Evolutionary conservation across 2,113 vertebrate genomes (phyloP).

Genomic region (Phaethornis superciliosus): DNA sequence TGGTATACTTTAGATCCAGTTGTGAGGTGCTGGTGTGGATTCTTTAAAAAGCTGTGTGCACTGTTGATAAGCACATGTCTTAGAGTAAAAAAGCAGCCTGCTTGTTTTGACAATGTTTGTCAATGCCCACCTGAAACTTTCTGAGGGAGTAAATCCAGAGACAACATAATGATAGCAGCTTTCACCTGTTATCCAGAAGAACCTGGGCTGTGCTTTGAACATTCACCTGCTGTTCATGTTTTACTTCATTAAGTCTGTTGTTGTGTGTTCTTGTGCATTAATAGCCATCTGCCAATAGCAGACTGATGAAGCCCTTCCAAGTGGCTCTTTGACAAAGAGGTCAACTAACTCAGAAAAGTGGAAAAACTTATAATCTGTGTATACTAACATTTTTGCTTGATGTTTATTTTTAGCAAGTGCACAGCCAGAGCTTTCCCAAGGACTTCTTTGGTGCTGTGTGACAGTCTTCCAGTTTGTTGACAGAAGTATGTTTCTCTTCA

Average conservation of each 20-base stretch:
- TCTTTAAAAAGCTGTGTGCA: background rate
- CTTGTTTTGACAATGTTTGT: background rate
- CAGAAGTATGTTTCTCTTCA: background rate
- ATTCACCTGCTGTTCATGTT: background rate
- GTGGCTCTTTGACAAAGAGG: background rate
- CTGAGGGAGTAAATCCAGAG: background rate
- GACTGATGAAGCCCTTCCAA: background rate
- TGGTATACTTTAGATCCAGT: background rate
- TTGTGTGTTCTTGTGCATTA: background rate
- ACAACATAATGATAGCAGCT: background rate
- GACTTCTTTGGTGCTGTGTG: slow-evolving; percentile 6
- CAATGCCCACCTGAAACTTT: background rate
- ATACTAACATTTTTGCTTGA: slow-evolving; percentile 2
- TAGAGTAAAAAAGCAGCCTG: no score
- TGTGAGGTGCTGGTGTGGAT: background rate
- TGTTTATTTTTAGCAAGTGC: slow-evolving; percentile 42
- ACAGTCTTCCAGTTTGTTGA: background rate
- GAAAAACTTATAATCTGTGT: background rate
- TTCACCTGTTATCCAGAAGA: background rate
- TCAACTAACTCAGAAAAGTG: background rate
- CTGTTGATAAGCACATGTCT: background rate
- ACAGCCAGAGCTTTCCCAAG: slow-evolving; percentile 26
- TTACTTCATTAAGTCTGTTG: background rate
- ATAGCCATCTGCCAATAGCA: background rate
- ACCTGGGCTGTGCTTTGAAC: background rate